These are phyloP conservation scores for Brachyhypopomus occidentalis DNA, from an alignment of 2,113 vertebrate genomes.

Conservation along the genomic window DNA sequence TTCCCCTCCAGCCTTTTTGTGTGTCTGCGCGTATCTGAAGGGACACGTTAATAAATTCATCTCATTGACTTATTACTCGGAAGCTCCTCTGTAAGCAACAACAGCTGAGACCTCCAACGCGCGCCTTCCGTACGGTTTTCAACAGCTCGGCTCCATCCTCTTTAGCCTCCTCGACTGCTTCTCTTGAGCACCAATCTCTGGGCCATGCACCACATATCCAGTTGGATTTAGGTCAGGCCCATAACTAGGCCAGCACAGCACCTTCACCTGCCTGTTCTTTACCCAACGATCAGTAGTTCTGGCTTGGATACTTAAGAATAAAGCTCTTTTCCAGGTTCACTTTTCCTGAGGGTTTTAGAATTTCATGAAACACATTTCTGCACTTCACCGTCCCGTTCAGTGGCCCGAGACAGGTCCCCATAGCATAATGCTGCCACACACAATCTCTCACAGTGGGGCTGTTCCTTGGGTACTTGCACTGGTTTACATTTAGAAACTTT, in stretches of 20 bases:
- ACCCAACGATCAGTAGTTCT: not conserved
- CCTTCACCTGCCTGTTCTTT: not conserved
- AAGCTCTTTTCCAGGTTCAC: not conserved
- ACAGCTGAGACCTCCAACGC: not conserved
- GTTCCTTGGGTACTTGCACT: conserved; percentile 1
- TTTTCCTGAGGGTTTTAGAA: not conserved
- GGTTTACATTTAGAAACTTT: conserved; percentile 5
- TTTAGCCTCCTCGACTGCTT: not conserved
- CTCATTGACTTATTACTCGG: not conserved
- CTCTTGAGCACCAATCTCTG: not conserved
- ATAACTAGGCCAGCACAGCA: not conserved
- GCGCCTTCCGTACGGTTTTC: not conserved
- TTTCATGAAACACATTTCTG: not conserved
- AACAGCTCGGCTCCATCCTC: not conserved
- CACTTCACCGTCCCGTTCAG: not conserved
- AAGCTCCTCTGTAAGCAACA: not conserved
- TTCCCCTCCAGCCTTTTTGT: not conserved
- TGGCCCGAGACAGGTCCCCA: not conserved
- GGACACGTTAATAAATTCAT: not conserved
- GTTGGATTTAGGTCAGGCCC: not conserved
- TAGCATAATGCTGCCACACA: not conserved
- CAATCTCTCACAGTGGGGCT: not conserved
- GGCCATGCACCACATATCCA: not conserved
- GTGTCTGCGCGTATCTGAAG: not conserved
- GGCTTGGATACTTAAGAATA: not conserved